These are phyloP conservation scores for Gari tellinella DNA, from an alignment of 2,888 invertebrate species.

Conservation along the genomic window DNA sequence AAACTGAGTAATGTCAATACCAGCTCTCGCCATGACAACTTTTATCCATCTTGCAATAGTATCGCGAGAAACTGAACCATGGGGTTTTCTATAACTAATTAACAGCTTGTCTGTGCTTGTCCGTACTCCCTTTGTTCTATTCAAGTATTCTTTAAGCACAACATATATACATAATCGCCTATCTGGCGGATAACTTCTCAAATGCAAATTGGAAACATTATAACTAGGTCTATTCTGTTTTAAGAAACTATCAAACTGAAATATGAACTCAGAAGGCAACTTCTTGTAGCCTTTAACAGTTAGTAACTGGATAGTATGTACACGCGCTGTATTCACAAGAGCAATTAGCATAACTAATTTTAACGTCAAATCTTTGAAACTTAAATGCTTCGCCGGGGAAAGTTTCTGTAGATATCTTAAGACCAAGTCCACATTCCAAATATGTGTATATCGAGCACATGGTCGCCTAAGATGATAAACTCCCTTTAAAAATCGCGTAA, in stretches of 20 bases:
- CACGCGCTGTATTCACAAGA: slow-evolving; percentile 13
- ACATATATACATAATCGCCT: slow-evolving; percentile 16
- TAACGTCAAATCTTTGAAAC: slow-evolving; percentile 7
- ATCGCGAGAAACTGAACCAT: slow-evolving; percentile 1
- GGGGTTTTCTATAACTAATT: slow-evolving; percentile 25
- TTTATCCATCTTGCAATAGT: slow-evolving; percentile 14
- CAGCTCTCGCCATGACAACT: slow-evolving; percentile 16
- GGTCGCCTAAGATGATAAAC: slow-evolving; percentile 4
- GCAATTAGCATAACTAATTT: slow-evolving; percentile 19
- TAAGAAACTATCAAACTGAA: slow-evolving; percentile 7
- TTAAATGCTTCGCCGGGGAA: slow-evolving; percentile 16
- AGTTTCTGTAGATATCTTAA: slow-evolving; percentile 11
- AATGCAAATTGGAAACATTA: slow-evolving; percentile 7
- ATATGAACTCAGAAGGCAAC: slow-evolving; percentile 8
- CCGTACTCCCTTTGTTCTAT: neutral
- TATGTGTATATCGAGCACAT: slow-evolving; percentile 1
- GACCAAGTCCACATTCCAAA: slow-evolving; percentile 8
- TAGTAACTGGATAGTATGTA: slow-evolving; percentile 12
- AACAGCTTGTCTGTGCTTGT: slow-evolving; percentile 4
- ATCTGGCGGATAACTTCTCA: slow-evolving; percentile 13
- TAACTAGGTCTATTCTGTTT: slow-evolving; percentile 14
- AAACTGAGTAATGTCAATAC: slow-evolving; percentile 20
- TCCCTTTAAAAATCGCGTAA: slow-evolving; percentile 34
- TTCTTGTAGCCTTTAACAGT: slow-evolving; percentile 16
- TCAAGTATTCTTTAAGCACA: slow-evolving; percentile 11